Evolutionary conservation across 30 jellyfish, hydroid and myxozoan genomes (phyloP), one percentile per base, ranked within the genome.

Genomic region (Pseudorhiza aurosa): DNA sequence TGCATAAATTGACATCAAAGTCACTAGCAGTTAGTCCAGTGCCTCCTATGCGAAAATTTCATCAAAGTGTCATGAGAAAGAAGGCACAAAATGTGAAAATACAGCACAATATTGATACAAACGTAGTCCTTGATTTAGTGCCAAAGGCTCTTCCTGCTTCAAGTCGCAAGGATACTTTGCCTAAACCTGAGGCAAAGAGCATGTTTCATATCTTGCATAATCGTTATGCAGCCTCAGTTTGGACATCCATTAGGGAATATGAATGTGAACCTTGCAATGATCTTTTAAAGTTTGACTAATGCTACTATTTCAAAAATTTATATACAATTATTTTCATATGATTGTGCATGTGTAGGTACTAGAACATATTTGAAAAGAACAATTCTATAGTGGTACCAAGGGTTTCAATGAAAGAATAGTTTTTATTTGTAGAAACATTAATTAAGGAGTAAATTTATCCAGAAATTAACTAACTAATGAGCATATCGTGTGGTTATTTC

Each of bases 191-290:
- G 17, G 27, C 46, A 35, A 84, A 84, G 65, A 45, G 75, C 37
- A 82, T 96, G 3, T 94, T 94, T 82, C 77, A 82, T 47, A 29
- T 42, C 19, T 51, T 94, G 35, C 99, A 94, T 63, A 76, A 80
- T 28, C 74, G 51, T 17, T 94, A 88, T 84, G 97, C 96, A 5
- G 97, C 93, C 14, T 83, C 95, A 10, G 68, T 94, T 2, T 94
- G 99, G 99, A 87, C 97, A 1, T 44, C 65, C 28, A 77, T 94
- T 0, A 84, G 29, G 53, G 95, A 71, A 45, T 84, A 12, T 53
- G 95, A 84, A 51, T 31, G 39, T 47, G 84, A 65, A 2, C 19
- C 91, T 15, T 27, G n/a, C 36, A 84, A 80, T 36, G 84, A 80
- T 46, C 57, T 80, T 12, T 62, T 80, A 69, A 65, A 47, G 32